Evolutionary conservation across 2,888 invertebrate species (phyloP).

Genomic region (Heteromyza rotundicornis): DNA sequence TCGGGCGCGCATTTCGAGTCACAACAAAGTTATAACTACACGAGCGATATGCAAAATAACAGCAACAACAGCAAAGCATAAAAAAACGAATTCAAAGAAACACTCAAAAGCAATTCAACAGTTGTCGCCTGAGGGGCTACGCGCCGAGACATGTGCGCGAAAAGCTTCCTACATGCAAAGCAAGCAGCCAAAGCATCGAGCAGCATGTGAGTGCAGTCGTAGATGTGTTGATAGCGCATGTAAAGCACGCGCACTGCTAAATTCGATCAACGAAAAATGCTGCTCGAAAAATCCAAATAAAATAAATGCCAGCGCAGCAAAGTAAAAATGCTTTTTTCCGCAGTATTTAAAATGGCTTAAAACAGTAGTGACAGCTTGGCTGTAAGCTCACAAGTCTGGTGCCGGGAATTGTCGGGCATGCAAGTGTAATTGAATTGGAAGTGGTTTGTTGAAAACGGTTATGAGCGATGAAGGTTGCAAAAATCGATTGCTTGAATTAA

Average conservation of each 20-base stretch:
- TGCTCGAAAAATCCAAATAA: background rate
- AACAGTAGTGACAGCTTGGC: slow-evolving; percentile 11
- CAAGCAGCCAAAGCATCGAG: background rate
- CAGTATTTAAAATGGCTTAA: background rate
- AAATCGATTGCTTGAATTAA: background rate
- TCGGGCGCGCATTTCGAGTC: background rate
- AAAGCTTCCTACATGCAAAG: slow-evolving; percentile 2
- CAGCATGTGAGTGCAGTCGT: background rate
- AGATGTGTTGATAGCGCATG: background rate
- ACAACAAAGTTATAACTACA: background rate
- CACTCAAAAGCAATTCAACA: slow-evolving; percentile 32
- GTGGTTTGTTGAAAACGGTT: background rate
- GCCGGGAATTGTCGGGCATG: background rate
- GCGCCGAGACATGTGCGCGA: background rate
- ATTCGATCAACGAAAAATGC: background rate
- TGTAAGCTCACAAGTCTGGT: background rate
- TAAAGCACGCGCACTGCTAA: background rate
- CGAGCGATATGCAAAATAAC: slow-evolving; percentile 14
- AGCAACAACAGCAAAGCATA: slow-evolving; percentile 13
- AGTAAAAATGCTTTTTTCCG: background rate
- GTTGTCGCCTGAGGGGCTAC: slow-evolving; percentile 30
- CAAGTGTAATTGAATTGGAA: slow-evolving; percentile 3
- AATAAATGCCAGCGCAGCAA: background rate
- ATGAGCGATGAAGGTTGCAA: slow-evolving; percentile 6
- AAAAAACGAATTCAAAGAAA: slow-evolving; percentile 4